A percentile compares a stretch with the other conserved stretches of the same genome.
These are phyloP conservation scores for Alaudala cheleensis DNA, from an alignment of 2,113 vertebrate species.

Conservation along the genomic window DNA sequence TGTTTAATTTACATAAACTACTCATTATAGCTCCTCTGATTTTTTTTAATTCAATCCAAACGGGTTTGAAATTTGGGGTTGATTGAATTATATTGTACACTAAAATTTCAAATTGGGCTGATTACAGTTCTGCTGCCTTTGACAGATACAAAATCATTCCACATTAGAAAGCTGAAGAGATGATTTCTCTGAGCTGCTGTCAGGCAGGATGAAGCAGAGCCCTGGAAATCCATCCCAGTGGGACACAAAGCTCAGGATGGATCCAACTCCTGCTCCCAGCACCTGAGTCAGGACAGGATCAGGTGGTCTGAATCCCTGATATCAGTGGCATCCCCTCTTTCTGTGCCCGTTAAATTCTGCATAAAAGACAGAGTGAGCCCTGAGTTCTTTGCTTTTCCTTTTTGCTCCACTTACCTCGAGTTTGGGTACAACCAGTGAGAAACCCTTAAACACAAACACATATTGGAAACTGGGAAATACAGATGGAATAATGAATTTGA, in stretches of 20 bases:
- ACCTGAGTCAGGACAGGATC: not conserved
- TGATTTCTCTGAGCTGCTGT: not conserved
- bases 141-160: constrained; percentile 16
- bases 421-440: not conserved
- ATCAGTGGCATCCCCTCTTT: not conserved
- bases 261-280: not conserved
- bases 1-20: constrained; percentile 54
- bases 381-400: not conserved
- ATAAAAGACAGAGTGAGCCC: not conserved
- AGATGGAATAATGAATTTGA: not conserved
- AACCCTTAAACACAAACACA: not conserved
- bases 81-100: constrained; percentile 46
- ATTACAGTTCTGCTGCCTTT: constrained; percentile 29
- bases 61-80: constrained; percentile 2
- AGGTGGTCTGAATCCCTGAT: not conserved
- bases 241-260: not conserved
- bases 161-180: not conserved
- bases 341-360: not conserved
- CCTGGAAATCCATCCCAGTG: not conserved
- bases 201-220: not conserved
- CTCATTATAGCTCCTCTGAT: constrained; percentile 29
- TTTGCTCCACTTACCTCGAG: not conserved
- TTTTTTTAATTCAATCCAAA: constrained; percentile 49
- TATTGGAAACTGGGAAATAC: not conserved
- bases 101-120: constrained; percentile 33